phyloP scores from a whole-genome alignment of 2,113 vertebrate species.

The Tachysurus fulvidraco region DNA sequence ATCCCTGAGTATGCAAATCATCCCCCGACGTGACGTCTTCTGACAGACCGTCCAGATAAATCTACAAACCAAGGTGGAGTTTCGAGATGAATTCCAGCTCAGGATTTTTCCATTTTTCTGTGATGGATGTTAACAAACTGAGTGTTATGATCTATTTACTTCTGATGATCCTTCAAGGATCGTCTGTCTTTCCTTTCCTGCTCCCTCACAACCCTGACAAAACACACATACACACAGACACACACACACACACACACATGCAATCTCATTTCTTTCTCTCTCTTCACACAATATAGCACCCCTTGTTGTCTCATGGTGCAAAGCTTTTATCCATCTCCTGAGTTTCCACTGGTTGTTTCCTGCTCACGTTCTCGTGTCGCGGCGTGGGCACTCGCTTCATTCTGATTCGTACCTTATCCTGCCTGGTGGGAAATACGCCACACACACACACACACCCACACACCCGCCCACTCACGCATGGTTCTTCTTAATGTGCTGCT shows the following conservation, averaged over 20 bases:
- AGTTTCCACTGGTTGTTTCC: conserved; percentile 26
- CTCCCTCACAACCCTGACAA: neutral
- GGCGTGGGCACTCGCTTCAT: neutral
- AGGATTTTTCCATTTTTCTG: neutral
- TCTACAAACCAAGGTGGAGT: no score
- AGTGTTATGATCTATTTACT: neutral
- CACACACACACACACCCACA: neutral
- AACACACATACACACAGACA: no score
- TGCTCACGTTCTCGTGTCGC: conserved; percentile 2
- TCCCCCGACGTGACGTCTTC: neutral
- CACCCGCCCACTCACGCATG: neutral
- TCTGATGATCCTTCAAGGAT: neutral
- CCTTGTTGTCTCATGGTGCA: conserved; percentile 24
- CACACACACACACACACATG: no score
- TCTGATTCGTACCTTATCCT: neutral
- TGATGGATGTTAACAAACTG: conserved; percentile 6
- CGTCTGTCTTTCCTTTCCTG: neutral
- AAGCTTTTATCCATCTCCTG: conserved; percentile 27
- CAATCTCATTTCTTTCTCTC: neutral
- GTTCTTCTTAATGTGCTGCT: conserved; percentile 21
- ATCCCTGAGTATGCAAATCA: neutral
- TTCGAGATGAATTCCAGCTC: neutral
- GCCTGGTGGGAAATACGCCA: neutral
- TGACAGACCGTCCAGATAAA: neutral
- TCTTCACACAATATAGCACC: neutral